Evolutionary conservation across 2,888 invertebrate species (phyloP).

Genomic region (Ethmia dodecea): DNA sequence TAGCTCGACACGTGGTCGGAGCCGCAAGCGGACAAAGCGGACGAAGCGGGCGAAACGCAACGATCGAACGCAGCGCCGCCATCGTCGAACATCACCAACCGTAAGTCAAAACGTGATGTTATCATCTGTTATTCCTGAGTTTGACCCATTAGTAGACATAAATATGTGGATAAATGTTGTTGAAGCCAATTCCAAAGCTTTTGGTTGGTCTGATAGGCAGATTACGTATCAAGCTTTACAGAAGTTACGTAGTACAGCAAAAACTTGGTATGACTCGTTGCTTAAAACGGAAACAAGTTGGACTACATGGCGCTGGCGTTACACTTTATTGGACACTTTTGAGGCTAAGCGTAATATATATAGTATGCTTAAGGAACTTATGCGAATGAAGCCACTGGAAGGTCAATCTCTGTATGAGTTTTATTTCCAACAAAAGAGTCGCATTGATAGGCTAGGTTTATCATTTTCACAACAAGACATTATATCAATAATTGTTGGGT

Average conservation of each 20-base stretch:
- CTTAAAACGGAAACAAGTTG: slow-evolving; percentile 23
- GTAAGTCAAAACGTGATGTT: slow-evolving; percentile 15
- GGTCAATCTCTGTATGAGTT: slow-evolving; percentile 23
- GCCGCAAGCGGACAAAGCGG: neutral
- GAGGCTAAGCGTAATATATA: slow-evolving; percentile 20
- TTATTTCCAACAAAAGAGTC: slow-evolving; percentile 20
- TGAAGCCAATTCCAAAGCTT: slow-evolving; percentile 23
- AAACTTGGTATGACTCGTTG: slow-evolving; percentile 24
- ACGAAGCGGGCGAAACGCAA: neutral
- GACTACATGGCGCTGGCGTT: slow-evolving; percentile 26
- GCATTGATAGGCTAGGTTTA: slow-evolving; percentile 21
- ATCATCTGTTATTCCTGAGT: slow-evolving; percentile 20
- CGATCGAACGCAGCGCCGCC: too few relatives aligned
- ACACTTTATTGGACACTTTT: slow-evolving; percentile 20
- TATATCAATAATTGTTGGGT: slow-evolving; percentile 22
- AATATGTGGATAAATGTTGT: slow-evolving; percentile 25
- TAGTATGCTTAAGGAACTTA: slow-evolving; percentile 16
- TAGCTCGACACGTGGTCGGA: neutral
- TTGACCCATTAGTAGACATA: slow-evolving; percentile 18
- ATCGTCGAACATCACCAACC: slow-evolving; percentile 7
- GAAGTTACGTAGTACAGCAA: slow-evolving; percentile 23
- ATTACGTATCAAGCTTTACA: slow-evolving; percentile 22
- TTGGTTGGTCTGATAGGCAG: slow-evolving; percentile 23
- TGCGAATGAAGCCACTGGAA: slow-evolving; percentile 9
- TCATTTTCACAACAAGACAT: slow-evolving; percentile 21